These are phyloP conservation scores for Tryphoninae sp. DNA, from an alignment of 2,888 invertebrate species.

Conservation along the genomic window DNA sequence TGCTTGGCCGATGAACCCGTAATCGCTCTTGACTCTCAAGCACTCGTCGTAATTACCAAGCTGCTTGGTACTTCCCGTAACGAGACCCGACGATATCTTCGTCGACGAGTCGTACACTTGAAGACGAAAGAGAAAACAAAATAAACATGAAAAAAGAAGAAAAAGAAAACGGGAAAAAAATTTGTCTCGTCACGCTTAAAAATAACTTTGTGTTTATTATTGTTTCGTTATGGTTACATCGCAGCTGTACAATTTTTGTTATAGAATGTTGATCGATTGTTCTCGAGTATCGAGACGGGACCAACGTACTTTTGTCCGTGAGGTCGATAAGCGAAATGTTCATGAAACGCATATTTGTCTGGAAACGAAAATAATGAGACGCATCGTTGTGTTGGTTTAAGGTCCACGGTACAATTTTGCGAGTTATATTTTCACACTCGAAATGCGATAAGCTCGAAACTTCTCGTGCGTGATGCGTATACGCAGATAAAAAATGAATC, in stretches of 20 bases:
- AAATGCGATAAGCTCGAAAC: too few relatives aligned
- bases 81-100: constrained; percentile 87
- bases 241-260: too few relatives aligned
- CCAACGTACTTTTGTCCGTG: too few relatives aligned
- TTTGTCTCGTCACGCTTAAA: neutral
- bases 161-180: neutral
- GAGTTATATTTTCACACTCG: too few relatives aligned
- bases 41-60: constrained; percentile 91
- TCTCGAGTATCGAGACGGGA: too few relatives aligned
- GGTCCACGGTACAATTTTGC: too few relatives aligned
- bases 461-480: neutral
- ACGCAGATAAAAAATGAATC: neutral
- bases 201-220: neutral
- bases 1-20: constrained; percentile 85
- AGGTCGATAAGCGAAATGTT: too few relatives aligned
- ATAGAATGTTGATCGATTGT: too few relatives aligned
- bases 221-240: neutral
- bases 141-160: constrained; percentile 19
- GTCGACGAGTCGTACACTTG: constrained; percentile 90
- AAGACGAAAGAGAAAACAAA: constrained; percentile 65
- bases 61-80: constrained; percentile 87
- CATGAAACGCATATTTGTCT: too few relatives aligned
- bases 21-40: constrained; percentile 81
- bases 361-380: too few relatives aligned
- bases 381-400: too few relatives aligned